Evolutionary conservation across 2,113 vertebrate species (phyloP), one percentile per base, ranked within the genome.

Genomic region (Gopherus evgoodei): DNA sequence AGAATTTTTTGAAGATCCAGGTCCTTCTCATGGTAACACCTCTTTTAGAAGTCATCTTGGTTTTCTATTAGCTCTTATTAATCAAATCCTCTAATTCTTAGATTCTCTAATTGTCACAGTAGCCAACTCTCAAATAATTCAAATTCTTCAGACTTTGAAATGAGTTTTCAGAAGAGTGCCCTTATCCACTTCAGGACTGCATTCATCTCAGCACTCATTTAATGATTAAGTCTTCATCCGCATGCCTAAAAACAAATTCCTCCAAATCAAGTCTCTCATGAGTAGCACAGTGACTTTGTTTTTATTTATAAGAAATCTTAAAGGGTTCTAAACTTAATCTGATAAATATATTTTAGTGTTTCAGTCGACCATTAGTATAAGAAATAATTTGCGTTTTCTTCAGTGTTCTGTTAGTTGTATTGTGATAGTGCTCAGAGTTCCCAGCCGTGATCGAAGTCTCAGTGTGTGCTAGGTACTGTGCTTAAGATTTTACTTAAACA

Each of bases 21-120:
- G 79, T 86, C 91, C 86, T 93, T 92, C 95, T 57, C 84, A 62
- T 83, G 92, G 88, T 76, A 94, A 78, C 35, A 0, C 57, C 59
- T 89, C 93, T 84, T 83, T 96, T 91, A 54, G 84, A 90, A 93
- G 83, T 72, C 87, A 92, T 81, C 72, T 93, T 90, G 65, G 84
- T 81, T 95, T 75, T 42, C n/a, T 24, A 7, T 44, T 75, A 44
- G 21, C 22, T 22, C 83, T 96, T 0, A 1, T 87, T 59, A 93
- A 85, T 90, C 56, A 90, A 89, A 96, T 44, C 42, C 72, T 44
- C 22, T 75, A 42, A 25, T 38, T 42, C 38, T 42, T 42, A 42
- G 38, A 75, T 75, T 38, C 42, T 88, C 81, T 44, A 54, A 62
- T 29, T 31, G 81, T 50, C 29, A 29, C 22, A 24, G 19, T 53